Evolutionary conservation across 2,888 invertebrate species (phyloP).

Genomic region (Noctua janthe): DNA sequence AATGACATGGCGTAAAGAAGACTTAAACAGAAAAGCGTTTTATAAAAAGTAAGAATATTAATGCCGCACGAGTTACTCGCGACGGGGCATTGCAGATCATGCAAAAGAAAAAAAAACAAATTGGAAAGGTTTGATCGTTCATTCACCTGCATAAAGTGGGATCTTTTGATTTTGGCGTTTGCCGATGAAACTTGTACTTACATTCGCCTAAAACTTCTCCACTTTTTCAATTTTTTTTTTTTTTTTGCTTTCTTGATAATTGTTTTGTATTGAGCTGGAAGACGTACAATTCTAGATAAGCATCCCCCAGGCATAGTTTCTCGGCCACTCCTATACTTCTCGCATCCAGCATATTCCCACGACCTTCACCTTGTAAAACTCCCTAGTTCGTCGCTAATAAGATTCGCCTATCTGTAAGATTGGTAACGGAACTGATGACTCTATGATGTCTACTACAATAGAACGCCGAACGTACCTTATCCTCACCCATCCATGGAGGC

Average conservation of each 20-base stretch:
- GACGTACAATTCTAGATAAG: background rate
- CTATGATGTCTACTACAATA: background rate
- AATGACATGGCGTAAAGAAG: background rate
- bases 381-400: too few relatives aligned
- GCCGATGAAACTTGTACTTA: background rate
- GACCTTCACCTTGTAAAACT: background rate
- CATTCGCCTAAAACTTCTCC: background rate
- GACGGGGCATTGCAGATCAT: background rate
- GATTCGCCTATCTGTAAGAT: background rate
- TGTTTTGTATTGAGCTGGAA: background rate
- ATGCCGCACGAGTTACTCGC: background rate
- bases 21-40: background rate
- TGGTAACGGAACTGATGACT: background rate
- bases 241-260: too few relatives aligned
- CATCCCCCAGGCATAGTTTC: background rate
- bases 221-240: background rate
- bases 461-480: background rate
- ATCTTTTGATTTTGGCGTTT: background rate
- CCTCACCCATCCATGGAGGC: background rate
- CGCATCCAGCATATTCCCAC: background rate
- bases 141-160: background rate
- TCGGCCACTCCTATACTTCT: background rate
- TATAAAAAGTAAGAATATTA: background rate
- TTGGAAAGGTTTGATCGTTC: conserved; percentile 6
- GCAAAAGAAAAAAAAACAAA: background rate